phyloP scores from a whole-genome alignment of 1,140 invertebrate genomes.

The Pectinophora gossypiella region DNA sequence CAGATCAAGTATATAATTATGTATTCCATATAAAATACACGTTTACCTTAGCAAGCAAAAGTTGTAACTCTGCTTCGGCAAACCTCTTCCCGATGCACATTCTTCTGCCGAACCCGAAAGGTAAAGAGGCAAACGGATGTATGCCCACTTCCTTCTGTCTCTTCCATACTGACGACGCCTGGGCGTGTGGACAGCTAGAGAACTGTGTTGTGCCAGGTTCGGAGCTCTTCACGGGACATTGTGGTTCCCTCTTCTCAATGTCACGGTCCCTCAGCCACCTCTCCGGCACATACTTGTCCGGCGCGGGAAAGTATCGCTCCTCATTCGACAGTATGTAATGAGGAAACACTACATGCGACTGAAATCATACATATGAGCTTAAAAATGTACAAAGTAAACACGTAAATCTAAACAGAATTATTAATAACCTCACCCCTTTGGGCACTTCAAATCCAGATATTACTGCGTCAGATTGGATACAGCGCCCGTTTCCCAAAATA shows the following conservation, averaged over 20 bases:
- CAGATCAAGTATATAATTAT: too few species aligned
- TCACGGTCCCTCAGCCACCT: constrained; percentile 79
- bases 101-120: constrained; percentile 88
- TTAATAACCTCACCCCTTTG: constrained; percentile 83
- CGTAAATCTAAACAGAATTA: constrained; percentile 4
- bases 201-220: neutral
- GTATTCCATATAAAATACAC: too few species aligned
- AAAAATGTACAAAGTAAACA: neutral
- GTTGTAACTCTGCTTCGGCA: constrained; percentile 87
- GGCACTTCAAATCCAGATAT: constrained; percentile 90
- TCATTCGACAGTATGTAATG: constrained; percentile 88
- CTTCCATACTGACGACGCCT: constrained; percentile 30
- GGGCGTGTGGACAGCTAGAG: constrained; percentile 11
- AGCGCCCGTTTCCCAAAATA: constrained; percentile 90
- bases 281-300: constrained; percentile 84
- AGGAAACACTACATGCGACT: constrained; percentile 89
- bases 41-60: constrained; percentile 77
- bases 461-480: constrained; percentile 85
- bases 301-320: constrained; percentile 79
- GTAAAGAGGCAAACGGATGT: constrained; percentile 86
- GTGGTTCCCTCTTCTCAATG: constrained; percentile 6
- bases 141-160: constrained; percentile 60
- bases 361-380: constrained; percentile 26
- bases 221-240: constrained; percentile 8
- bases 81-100: constrained; percentile 89